A percentile compares a stretch with the other conserved stretches of the same genome.
Evolutionary conservation across 2,113 vertebrate species (phyloP).

Genomic region (Pyrgilauda ruficollis): DNA sequence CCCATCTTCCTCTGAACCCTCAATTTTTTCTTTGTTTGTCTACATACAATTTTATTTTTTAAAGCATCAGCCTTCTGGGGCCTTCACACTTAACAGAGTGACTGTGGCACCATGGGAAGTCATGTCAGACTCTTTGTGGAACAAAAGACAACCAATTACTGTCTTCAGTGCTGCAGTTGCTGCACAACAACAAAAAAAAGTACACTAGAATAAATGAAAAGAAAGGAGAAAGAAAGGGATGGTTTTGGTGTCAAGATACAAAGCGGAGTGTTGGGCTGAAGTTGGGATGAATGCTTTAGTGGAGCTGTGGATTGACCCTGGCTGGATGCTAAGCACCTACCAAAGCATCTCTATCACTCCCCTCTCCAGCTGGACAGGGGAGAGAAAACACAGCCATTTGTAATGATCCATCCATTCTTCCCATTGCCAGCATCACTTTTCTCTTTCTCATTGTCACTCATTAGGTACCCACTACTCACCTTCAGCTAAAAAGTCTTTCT

Average conservation of each 20-base stretch:
- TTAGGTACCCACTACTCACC: neutral
- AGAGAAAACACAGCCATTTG: neutral
- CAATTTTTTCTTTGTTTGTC: neutral
- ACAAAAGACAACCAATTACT: conserved; percentile 6
- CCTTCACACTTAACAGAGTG: neutral
- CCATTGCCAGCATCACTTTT: neutral
- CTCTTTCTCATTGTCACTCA: neutral
- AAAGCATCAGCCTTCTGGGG: neutral
- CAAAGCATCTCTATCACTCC: neutral
- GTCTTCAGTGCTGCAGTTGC: neutral
- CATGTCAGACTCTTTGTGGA: neutral
- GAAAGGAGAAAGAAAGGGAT: neutral
- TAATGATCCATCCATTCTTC: neutral
- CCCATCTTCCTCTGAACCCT: neutral
- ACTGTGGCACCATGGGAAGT: neutral
- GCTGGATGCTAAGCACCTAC: neutral
- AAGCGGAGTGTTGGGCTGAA: neutral
- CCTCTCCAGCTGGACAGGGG: neutral
- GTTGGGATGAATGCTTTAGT: neutral
- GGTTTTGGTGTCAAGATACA: neutral
- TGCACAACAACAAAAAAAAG: neutral
- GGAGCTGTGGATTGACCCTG: neutral
- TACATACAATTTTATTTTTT: neutral
- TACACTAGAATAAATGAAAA: neutral
- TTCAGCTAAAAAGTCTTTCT: neutral